phyloP scores from a whole-genome alignment of 92 coral and sea anemone genomes.

The Phenganax subtilis region DNA sequence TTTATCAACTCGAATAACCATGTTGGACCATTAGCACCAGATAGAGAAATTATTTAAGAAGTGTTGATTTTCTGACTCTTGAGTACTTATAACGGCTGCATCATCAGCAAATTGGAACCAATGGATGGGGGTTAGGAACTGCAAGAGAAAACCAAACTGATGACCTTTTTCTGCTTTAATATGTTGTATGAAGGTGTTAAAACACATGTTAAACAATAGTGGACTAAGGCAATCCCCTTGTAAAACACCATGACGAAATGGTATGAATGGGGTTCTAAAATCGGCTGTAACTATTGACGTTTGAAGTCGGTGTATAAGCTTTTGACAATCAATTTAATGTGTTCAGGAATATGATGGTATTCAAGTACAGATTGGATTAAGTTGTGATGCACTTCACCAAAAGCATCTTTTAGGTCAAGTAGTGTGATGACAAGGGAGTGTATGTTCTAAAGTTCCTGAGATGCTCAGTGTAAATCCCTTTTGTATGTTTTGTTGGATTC shows the following conservation, averaged over 20 bases:
- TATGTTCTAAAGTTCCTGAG: slow-evolving; percentile 7
- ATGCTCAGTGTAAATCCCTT: slow-evolving; percentile 39
- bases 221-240: neutral
- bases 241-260: neutral
- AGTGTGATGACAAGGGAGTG: slow-evolving; percentile 38
- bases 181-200: slow-evolving; percentile 41
- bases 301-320: neutral
- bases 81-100: slow-evolving; percentile 45
- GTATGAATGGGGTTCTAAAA: neutral
- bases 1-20: slow-evolving; percentile 35
- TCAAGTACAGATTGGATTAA: neutral
- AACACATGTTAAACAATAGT: slow-evolving; percentile 15
- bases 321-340: neutral
- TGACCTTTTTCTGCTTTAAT: slow-evolving; percentile 37
- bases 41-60: slow-evolving; percentile 31
- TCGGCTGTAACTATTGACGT: neutral
- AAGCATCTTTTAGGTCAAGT: slow-evolving; percentile 40
- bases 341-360: slow-evolving; percentile 8
- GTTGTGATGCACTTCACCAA: slow-evolving; percentile 47
- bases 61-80: slow-evolving; percentile 42
- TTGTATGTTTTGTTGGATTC: slow-evolving; percentile 20
- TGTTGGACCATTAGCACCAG: slow-evolving; percentile 44
- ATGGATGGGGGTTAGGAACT: slow-evolving; percentile 36
- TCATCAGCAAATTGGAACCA: slow-evolving; percentile 57
- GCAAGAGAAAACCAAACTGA: slow-evolving; percentile 42